phyloP scores from a whole-genome alignment of 2,113 vertebrate species.

The Mola mola region DNA sequence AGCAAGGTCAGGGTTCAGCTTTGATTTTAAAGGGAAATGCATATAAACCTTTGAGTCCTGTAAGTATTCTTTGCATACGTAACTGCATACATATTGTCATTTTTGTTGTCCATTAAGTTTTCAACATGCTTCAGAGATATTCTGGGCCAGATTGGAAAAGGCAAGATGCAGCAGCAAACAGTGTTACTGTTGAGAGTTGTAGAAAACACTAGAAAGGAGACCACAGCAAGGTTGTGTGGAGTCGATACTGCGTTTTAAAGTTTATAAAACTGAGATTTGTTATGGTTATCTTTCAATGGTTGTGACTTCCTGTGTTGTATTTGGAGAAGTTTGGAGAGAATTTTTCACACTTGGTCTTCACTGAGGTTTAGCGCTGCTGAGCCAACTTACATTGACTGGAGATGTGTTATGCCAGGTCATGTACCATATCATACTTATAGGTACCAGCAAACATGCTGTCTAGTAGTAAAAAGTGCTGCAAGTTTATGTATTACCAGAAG shows the following conservation, averaged over 20 bases:
- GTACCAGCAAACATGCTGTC: too few species aligned
- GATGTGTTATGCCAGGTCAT: neutral
- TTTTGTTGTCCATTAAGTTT: neutral
- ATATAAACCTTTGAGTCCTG: neutral
- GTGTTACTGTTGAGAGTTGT: neutral
- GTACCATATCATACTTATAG: too few species aligned
- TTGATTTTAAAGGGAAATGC: neutral
- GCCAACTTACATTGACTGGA: neutral
- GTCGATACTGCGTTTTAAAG: neutral
- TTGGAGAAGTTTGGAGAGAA: neutral
- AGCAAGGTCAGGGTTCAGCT: slow-evolving; percentile 84
- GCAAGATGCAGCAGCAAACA: neutral
- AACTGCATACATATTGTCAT: neutral
- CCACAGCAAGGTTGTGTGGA: too few species aligned
- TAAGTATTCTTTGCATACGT: slow-evolving; percentile 1
- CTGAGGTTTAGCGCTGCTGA: slow-evolving; percentile 11
- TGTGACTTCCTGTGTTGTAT: slow-evolving; percentile 24
- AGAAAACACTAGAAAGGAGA: neutral
- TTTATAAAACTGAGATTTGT: slow-evolving; percentile 20
- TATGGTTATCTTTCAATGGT: neutral
- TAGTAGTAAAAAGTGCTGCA: too few species aligned
- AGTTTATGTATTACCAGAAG: too few species aligned
- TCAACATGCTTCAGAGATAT: neutral
- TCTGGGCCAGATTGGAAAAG: slow-evolving; percentile 1
- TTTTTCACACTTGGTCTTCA: slow-evolving; percentile 8